phyloP scores from a whole-genome alignment of 2,113 vertebrate genomes.

The Peromyscus polionotus region DNA sequence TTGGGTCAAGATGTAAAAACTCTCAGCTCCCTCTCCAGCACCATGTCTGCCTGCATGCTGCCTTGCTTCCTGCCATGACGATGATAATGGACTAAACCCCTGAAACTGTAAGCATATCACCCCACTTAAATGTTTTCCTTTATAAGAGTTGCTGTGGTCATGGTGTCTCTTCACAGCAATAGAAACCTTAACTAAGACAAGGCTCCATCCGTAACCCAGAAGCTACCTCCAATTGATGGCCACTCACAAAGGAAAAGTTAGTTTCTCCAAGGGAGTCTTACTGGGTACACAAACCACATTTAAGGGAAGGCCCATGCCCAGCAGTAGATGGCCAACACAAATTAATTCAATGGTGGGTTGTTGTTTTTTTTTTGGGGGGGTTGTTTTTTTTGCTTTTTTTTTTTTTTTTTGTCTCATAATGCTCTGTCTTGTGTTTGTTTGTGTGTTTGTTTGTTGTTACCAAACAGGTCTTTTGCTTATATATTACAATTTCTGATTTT shows the following conservation, averaged over 20 bases:
- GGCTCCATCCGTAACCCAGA: background rate
- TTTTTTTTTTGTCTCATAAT: background rate
- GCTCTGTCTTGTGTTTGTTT: background rate
- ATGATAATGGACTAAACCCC: no score
- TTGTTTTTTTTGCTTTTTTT: no score
- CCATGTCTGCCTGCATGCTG: no score
- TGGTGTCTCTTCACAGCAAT: no score
- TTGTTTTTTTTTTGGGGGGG: no score
- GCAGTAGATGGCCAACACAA: background rate
- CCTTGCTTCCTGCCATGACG: no score
- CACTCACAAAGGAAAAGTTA: background rate
- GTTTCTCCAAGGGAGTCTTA: background rate
- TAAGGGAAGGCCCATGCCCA: background rate
- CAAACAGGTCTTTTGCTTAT: background rate
- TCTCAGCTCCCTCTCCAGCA: no score
- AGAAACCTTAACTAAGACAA: no score
- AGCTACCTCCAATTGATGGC: background rate
- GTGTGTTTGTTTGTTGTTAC: background rate
- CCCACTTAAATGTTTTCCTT: no score
- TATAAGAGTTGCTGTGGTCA: no score
- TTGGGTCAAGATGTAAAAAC: no score
- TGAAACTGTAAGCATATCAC: no score
- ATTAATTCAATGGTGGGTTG: background rate
- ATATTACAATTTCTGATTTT: background rate
- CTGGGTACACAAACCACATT: background rate